phyloP scores from a whole-genome alignment of 1,140 invertebrate species.

The Carposina sasakii region DNA sequence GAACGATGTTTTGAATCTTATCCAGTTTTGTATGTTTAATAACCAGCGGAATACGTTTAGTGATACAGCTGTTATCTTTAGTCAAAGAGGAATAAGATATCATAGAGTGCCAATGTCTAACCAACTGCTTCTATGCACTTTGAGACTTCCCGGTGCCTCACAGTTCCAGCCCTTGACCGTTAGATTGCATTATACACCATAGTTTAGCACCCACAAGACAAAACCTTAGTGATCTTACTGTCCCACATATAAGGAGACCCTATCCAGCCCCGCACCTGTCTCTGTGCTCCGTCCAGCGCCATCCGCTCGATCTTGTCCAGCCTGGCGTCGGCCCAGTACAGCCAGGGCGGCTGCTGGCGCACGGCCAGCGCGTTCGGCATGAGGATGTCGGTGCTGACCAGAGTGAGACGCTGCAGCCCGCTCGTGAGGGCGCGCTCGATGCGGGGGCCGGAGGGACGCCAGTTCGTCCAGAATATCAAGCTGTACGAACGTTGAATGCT shows the following conservation, averaged over 20 bases:
- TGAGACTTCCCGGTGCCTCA: too few species aligned
- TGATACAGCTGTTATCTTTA: too few species aligned
- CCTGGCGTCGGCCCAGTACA: conserved; percentile 88
- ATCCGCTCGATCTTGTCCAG: conserved; percentile 83
- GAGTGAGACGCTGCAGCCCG: conserved; percentile 77
- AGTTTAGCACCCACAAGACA: too few species aligned
- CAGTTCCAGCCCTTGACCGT: too few species aligned
- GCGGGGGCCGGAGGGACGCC: conserved; percentile 81
- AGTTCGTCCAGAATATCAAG: conserved; percentile 87
- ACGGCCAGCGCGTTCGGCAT: conserved; percentile 89
- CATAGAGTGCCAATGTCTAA: too few species aligned
- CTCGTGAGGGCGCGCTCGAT: conserved; percentile 81
- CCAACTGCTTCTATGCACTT: too few species aligned
- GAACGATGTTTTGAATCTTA: too few species aligned
- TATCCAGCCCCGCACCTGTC: conserved; percentile 53
- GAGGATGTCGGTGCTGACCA: conserved; percentile 83
- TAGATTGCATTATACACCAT: too few species aligned
- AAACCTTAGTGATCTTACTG: too few species aligned
- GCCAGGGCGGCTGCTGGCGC: conserved; percentile 80
- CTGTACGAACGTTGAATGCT: conserved; percentile 34
- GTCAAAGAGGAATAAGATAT: too few species aligned
- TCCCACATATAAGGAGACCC: too few species aligned
- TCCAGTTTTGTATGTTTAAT: not conserved
- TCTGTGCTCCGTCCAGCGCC: conserved; percentile 82
- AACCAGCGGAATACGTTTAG: too few species aligned